These are phyloP conservation scores for Drosophila austrosaltans DNA, from an alignment of 2,888 invertebrate species.

Conservation along the genomic window DNA sequence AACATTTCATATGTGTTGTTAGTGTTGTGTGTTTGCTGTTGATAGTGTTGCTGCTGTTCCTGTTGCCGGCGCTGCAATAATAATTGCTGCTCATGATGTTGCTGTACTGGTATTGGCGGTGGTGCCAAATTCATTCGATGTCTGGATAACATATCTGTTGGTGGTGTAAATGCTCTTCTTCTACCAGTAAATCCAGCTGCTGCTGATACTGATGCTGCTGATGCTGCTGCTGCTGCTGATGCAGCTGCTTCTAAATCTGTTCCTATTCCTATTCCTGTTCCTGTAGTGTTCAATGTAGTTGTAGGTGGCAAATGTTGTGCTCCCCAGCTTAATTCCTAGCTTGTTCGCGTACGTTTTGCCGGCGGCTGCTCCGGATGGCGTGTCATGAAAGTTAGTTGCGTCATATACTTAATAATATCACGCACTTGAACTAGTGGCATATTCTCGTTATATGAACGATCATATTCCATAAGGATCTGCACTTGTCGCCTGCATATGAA, in stretches of 20 bases:
- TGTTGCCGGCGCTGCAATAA: constrained; percentile 48
- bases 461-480: constrained; percentile 89
- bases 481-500: constrained; percentile 87
- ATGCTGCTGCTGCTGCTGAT: constrained; percentile 30
- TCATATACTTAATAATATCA: constrained; percentile 93
- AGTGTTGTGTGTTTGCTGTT: constrained; percentile 35
- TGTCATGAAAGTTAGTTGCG: constrained; percentile 94
- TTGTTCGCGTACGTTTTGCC: constrained; percentile 82
- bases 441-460: constrained; percentile 89
- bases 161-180: constrained; percentile 38
- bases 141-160: constrained; percentile 32
- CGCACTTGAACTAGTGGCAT: constrained; percentile 92
- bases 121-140: constrained; percentile 40
- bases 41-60: constrained; percentile 58
- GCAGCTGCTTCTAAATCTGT: constrained; percentile 14
- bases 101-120: constrained; percentile 52
- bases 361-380: constrained; percentile 83
- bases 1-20: constrained; percentile 81
- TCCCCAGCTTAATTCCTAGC: constrained; percentile 84
- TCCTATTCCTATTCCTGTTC: constrained; percentile 36
- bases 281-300: constrained; percentile 17
- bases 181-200: constrained; percentile 44
- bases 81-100: constrained; percentile 42
- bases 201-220: constrained; percentile 41
- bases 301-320: constrained; percentile 81